A percentile compares a stretch with the other conserved stretches of the same genome.
These are phyloP conservation scores for Vultur gryphus DNA, from an alignment of 2,797 vertebrate species.

Conservation along the genomic window DNA sequence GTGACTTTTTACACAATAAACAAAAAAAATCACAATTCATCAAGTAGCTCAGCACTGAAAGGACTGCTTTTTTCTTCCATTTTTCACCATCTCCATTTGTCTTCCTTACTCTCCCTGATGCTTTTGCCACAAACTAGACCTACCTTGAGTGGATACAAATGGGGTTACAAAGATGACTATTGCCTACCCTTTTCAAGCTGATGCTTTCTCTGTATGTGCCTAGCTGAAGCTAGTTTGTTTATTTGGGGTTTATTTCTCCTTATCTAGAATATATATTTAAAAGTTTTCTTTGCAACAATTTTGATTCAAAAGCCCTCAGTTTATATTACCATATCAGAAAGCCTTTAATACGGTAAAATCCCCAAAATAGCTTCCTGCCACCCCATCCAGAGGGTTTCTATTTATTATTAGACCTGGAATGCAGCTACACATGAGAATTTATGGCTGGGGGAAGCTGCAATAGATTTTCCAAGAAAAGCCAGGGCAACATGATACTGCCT, in stretches of 20 bases:
- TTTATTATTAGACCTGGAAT: conserved; percentile 27
- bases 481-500: conserved; percentile 25
- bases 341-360: neutral
- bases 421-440: conserved; percentile 13
- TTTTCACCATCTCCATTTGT: neutral
- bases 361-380: neutral
- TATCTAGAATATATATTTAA: neutral
- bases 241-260: neutral
- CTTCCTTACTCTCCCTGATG: neutral
- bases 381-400: neutral
- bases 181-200: neutral
- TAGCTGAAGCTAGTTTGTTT: neutral
- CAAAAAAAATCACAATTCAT: neutral
- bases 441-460: neutral
- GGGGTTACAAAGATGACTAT: neutral
- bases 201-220: neutral
- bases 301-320: neutral
- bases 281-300: neutral
- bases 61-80: neutral
- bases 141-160: neutral
- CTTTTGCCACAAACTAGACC: neutral
- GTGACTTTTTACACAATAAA: neutral
- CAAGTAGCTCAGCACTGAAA: neutral
- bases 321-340: neutral
- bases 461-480: conserved; percentile 44